Base-by-base conservation (phyloP, 2,888 invertebrate species). In the Melanophora roralis region DNA sequence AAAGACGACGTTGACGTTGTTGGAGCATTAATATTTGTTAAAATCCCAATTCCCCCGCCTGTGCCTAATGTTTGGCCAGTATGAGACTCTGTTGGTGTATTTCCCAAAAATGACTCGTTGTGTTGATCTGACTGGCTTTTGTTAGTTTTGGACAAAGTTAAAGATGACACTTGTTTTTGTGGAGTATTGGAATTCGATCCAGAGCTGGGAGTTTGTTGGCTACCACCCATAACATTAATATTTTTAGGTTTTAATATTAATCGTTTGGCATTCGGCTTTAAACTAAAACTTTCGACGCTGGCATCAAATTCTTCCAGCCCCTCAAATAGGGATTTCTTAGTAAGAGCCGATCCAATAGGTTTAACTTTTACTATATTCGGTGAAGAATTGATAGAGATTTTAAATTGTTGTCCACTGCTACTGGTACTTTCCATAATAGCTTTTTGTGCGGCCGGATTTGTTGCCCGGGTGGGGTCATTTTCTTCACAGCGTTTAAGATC, bases 281-380 rank as follows among this genome's bases (percentile, higher is more conserved):
- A 87, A 79, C 89, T 92, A 82, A 92, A 90, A 84, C 91, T 92
- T 74, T 93, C 92, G 0, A 94, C 85, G 55, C 91, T 92, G 6
- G 93, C 92, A 86, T 95, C 95, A 9, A 94, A 94, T 84, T 97
- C 96, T 83, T 95, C 95, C 1, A 97, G 89, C 0, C 97, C 97
- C 85, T 97, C 97, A 89, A 98, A 98, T 0, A 98, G 89, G 0
- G 94, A 93, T 88, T 95, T 95, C 92, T 85, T 87, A 1, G 86
- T 87, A 14, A 87, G 60, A n/a, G 85, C 82, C 76, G 82, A 87
- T 9, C 88, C 86, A 38, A 89, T 78, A 1, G 89, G 88, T 71
- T 89, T 89, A 0, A 88, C 86, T 84, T 92, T 92, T 1, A 94
- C 92, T 59, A 92, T 92, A 7, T 82, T 82, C 1, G 84, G 82